Evolutionary conservation across 2,113 vertebrate genomes (phyloP).

Genomic region (Herpetotheres cachinnans): DNA sequence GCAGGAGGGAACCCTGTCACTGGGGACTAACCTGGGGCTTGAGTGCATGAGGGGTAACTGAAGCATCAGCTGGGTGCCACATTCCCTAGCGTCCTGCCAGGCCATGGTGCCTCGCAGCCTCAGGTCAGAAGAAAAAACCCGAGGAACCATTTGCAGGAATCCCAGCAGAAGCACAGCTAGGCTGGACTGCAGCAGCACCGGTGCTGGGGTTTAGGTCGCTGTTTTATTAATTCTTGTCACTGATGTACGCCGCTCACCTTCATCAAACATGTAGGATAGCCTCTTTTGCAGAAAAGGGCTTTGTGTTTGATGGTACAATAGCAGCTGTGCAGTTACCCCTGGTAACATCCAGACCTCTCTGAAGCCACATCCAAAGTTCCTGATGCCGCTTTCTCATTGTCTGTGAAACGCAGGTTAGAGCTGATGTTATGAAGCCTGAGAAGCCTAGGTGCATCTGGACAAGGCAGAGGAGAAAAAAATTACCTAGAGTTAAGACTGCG

Average conservation of each 20-base stretch:
- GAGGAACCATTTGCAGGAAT: background rate
- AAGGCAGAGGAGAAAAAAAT: background rate
- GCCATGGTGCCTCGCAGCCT: rapidly evolving
- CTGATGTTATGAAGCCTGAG: background rate
- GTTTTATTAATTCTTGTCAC: background rate
- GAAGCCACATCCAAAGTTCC: background rate
- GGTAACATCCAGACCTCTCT: background rate
- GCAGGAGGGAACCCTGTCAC: rapidly evolving
- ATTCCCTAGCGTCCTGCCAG: background rate
- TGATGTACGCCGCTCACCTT: background rate
- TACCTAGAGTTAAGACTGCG: background rate
- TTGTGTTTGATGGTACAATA: background rate
- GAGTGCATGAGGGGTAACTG: rapidly evolving
- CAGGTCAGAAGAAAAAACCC: background rate
- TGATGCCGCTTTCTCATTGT: background rate
- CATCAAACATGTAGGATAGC: background rate
- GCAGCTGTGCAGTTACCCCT: background rate
- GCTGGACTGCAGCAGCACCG: background rate
- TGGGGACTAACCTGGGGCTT: rapidly evolving
- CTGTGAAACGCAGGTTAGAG: background rate
- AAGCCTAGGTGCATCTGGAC: background rate
- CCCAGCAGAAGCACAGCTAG: background rate
- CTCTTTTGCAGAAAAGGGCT: background rate
- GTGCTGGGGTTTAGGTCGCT: background rate
- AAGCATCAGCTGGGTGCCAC: background rate